phyloP scores from a whole-genome alignment of 1,140 invertebrate species.

The Chironomus striatipennis region DNA sequence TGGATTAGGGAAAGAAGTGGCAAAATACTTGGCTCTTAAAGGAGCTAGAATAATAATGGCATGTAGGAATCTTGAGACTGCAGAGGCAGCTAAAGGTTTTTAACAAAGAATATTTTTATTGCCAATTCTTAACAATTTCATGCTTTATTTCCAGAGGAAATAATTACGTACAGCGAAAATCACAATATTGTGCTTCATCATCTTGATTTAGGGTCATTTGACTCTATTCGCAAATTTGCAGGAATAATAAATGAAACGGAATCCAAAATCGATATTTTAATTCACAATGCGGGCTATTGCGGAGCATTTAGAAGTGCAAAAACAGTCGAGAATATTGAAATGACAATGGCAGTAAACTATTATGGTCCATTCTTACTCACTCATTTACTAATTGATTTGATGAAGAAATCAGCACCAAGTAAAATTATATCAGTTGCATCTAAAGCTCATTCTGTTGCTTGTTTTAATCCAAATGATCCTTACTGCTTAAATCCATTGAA shows the following conservation, averaged over 20 bases:
- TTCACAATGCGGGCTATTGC: slow-evolving; percentile 64
- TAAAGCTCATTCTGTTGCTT: slow-evolving; percentile 56
- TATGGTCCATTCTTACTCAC: slow-evolving; percentile 47
- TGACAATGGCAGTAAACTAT: slow-evolving; percentile 42
- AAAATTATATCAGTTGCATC: slow-evolving; percentile 75
- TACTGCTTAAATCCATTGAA: slow-evolving; percentile 25
- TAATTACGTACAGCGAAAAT: slow-evolving; percentile 32
- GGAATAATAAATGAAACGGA: slow-evolving; percentile 44
- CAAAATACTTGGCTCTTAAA: slow-evolving; percentile 48
- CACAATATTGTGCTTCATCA: slow-evolving; percentile 42
- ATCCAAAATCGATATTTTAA: slow-evolving; percentile 51
- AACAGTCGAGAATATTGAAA: slow-evolving; percentile 44
- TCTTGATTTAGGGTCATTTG: slow-evolving; percentile 44
- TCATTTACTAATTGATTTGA: slow-evolving; percentile 45
- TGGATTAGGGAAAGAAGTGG: slow-evolving; percentile 71
- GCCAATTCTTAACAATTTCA: neutral
- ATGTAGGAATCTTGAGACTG: slow-evolving; percentile 63
- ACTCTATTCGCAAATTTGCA: slow-evolving; percentile 47
- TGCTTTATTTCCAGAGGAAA: slow-evolving; percentile 35
- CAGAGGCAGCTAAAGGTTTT: slow-evolving; percentile 39
- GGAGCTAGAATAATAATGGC: slow-evolving; percentile 63
- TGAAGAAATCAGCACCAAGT: slow-evolving; percentile 64
- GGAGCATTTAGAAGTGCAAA: slow-evolving; percentile 44
- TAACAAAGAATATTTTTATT: neutral
- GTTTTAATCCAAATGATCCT: slow-evolving; percentile 55